Conservation (phyloP, 1,140 invertebrate species). For the Grapholita molesta region DNA sequence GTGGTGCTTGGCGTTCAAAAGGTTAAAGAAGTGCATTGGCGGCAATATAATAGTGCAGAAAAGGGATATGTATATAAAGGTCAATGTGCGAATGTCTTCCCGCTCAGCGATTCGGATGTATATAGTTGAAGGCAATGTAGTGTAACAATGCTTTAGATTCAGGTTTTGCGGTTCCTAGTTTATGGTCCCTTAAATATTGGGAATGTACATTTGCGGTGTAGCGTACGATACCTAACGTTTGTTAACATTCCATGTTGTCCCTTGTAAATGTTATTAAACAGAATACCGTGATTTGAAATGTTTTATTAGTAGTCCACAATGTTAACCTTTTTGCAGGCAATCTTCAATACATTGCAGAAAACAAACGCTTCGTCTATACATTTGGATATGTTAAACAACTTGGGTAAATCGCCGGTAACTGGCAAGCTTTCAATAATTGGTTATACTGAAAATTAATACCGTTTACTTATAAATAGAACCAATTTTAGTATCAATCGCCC, state of each 20-base stretch:
- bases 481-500: too few relatives aligned
- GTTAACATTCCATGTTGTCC: neutral
- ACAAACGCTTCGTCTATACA: neutral
- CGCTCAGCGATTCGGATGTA: too few relatives aligned
- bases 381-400: too few relatives aligned
- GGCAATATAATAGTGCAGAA: too few relatives aligned
- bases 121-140: too few relatives aligned
- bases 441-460: too few relatives aligned
- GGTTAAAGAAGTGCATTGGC: too few relatives aligned
- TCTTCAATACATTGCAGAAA: neutral
- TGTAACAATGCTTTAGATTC: neutral
- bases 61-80: neutral
- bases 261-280: conserved; percentile 1
- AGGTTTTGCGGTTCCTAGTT: neutral
- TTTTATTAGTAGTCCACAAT: neutral
- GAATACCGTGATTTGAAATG: neutral
- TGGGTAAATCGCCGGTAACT: too few relatives aligned
- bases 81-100: neutral
- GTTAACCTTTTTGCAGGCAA: neutral
- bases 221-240: neutral
- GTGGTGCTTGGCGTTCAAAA: too few relatives aligned
- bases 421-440: too few relatives aligned
- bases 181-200: neutral
- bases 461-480: too few relatives aligned
- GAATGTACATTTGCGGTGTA: neutral